Evolutionary conservation across 2,113 vertebrate species (phyloP).

Genomic region (Gracilinanus agilis): DNA sequence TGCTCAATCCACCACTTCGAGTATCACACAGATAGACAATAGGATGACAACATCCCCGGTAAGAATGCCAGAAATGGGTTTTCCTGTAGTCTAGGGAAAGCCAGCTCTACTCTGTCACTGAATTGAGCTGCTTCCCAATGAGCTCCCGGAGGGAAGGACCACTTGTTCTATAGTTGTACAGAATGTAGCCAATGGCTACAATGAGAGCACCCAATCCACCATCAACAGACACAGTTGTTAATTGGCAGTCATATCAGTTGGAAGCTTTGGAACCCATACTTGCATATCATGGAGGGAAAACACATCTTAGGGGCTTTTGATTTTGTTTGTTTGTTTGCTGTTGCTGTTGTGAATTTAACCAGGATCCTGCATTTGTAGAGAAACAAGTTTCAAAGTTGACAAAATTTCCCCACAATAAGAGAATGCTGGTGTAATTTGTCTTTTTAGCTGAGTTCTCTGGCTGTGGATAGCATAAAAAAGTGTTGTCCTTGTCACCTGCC

Average conservation of each 20-base stretch:
- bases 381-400: conserved; percentile 87
- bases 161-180: not conserved
- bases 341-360: conserved; percentile 47
- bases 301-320: conserved; percentile 47
- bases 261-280: not conserved
- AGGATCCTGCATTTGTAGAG: conserved; percentile 52
- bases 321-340: conserved; percentile 69
- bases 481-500: conserved; percentile 97
- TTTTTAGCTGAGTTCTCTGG: conserved; percentile 92
- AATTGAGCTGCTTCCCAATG: conserved; percentile 75
- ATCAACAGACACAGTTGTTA: conserved; percentile 68
- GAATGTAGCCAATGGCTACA: not conserved
- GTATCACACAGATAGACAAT: conserved; percentile 58
- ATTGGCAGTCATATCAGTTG: conserved; percentile 68
- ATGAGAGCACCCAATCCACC: conserved; percentile 43
- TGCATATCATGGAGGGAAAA: not conserved
- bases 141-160: conserved; percentile 67
- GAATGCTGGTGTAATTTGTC: conserved; percentile 93
- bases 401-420: conserved; percentile 90
- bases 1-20: conserved; percentile 79
- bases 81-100: conserved; percentile 47
- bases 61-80: conserved; percentile 72
- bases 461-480: conserved; percentile 89
- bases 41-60: conserved; percentile 75
- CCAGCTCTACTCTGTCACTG: conserved; percentile 72